Base-by-base conservation (phyloP, 2,113 vertebrate genomes). In the Dasyornis broadbenti region DNA sequence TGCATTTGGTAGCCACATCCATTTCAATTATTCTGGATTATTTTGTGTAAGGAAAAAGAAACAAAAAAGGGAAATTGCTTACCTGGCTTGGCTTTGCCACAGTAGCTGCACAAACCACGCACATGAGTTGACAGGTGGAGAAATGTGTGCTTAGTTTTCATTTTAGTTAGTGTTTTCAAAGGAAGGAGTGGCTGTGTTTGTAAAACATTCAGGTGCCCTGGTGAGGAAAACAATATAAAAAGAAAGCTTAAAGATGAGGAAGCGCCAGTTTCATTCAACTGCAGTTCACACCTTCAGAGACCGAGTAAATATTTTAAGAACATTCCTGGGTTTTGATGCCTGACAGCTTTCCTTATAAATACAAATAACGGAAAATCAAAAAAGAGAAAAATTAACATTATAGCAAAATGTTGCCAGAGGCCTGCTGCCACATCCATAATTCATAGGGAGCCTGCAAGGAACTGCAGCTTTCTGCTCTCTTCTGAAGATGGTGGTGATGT, bases 361-460 rank as follows among this genome's bases (percentile, higher is more conserved):
- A 65, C 73, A 95, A 94, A 93, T 65, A 94, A 82, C 0, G 15
- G 57, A 83, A 87, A 82, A 84, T 76, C 37, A 61, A 82, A 83
- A 86, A 68, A 11, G 35, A 60, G 45, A 53, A 87, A 94, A 95
- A 95, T 82, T 88, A 92, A 66, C 52, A 78, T 92, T 82, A 56
- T 26, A 93, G 68, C 35, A 75, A 83, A 95, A 93, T 71, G 11
- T 86, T 96, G 83, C 89, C 20, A 4, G 72, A 75, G 86, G 91
- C 69, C n/a, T 94, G 56, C 64, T 92, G 54, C 77, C 20, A 44
- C 52, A 92, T 96, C 52, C 84, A 93, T 94, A 93, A 91, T 92
- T 96, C 89, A 93, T 78, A n/a, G 35, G 13, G 22, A 89, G 31
- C 17, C 52, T 81, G 21, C 72, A 89, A 83, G 73, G 56, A 78